Conservation (phyloP, 2,797 vertebrate genomes). For the Rhincodon typus region DNA sequence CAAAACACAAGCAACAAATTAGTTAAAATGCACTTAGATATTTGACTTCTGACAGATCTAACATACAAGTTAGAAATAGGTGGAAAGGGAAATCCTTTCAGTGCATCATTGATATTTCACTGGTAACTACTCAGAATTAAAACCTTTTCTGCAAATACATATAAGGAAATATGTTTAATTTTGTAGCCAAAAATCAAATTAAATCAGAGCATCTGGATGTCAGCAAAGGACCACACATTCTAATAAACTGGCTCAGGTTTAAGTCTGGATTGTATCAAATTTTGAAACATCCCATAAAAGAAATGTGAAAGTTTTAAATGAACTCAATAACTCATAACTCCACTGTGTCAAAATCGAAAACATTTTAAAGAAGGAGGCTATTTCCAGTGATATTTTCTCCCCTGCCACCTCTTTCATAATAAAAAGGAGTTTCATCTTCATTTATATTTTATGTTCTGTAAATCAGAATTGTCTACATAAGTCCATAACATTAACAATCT, state of each 20-base stretch:
- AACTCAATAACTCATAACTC: neutral
- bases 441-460: neutral
- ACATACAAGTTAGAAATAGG: neutral
- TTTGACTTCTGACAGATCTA: neutral
- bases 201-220: neutral
- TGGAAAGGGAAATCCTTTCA: neutral
- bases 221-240: neutral
- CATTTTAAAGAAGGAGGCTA: neutral
- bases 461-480: neutral
- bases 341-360: neutral
- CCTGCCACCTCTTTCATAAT: neutral
- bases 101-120: neutral
- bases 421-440: neutral
- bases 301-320: neutral
- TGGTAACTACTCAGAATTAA: neutral
- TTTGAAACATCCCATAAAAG: neutral
- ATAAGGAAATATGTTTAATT: slow-evolving; percentile 15
- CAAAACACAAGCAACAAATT: neutral
- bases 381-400: neutral
- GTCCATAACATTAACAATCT: neutral
- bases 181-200: neutral
- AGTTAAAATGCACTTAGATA: neutral
- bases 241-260: neutral
- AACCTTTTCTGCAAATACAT: neutral
- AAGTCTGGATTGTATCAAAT: neutral